Conservation (phyloP, 2,797 vertebrate species). For the Sebastes elongatus region DNA sequence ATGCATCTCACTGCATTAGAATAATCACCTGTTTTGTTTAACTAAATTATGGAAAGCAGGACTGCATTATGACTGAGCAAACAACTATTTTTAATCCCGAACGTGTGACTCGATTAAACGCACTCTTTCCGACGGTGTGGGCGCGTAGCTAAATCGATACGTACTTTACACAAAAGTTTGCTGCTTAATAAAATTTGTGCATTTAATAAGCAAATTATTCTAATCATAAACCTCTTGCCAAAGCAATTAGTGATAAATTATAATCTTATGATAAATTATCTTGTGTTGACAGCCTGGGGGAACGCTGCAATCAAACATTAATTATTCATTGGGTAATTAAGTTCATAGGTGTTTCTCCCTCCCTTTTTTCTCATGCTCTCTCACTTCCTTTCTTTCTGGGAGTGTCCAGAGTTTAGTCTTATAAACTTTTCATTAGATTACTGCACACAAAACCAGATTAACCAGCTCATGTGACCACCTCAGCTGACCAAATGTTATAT, state of each 20-base stretch:
- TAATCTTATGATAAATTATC: conserved; percentile 88
- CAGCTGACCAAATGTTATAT: background rate
- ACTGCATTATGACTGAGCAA: conserved; percentile 71
- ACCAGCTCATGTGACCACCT: background rate
- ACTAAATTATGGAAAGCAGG: conserved; percentile 74
- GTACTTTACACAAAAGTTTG: conserved; percentile 70
- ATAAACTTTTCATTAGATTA: conserved; percentile 21
- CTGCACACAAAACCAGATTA: background rate
- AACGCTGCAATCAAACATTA: conserved; percentile 85
- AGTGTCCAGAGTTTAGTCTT: conserved; percentile 35
- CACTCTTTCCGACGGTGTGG: conserved; percentile 34
- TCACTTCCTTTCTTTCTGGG: background rate
- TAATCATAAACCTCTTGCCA: conserved; percentile 85
- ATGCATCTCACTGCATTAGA: conserved; percentile 59
- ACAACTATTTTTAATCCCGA: conserved; percentile 77
- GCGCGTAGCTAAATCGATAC: conserved; percentile 60
- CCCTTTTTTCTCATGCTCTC: conserved; percentile 14
- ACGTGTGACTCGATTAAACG: conserved; percentile 71
- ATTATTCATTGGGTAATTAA: conserved; percentile 89
- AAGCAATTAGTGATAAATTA: conserved; percentile 88
- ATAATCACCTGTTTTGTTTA: conserved; percentile 80
- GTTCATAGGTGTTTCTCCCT: conserved; percentile 82
- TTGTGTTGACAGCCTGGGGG: conserved; percentile 85
- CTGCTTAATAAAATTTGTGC: conserved; percentile 81
- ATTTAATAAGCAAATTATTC: conserved; percentile 87